Evolutionary conservation across 1,140 invertebrate species (phyloP).

Genomic region (Bombus sylvicola): DNA sequence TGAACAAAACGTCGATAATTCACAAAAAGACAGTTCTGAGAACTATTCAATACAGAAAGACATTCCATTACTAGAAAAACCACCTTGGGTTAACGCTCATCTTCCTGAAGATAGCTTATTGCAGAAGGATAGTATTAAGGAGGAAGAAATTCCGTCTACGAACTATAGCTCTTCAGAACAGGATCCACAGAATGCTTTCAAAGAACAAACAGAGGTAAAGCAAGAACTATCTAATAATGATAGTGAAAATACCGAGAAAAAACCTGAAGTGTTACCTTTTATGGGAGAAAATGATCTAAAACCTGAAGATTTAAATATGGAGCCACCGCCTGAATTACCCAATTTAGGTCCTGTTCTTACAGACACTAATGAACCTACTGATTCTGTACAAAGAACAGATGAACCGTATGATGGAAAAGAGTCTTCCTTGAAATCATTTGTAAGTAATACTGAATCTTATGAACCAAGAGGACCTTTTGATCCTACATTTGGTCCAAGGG

Average conservation of each 20-base stretch:
- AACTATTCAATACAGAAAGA: constrained; percentile 16
- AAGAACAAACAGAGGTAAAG: constrained; percentile 27
- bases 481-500: constrained; percentile 65
- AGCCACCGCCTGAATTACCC: constrained; percentile 79
- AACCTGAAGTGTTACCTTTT: constrained; percentile 75
- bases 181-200: constrained; percentile 6
- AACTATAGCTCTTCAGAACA: constrained; percentile 27
- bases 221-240: constrained; percentile 25
- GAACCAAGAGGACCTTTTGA: constrained; percentile 41
- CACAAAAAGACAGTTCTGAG: constrained; percentile 21
- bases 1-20: constrained; percentile 28
- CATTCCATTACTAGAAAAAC: constrained; percentile 63
- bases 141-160: constrained; percentile 6
- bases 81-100: constrained; percentile 69
- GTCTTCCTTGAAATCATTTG: constrained; percentile 20
- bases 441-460: constrained; percentile 33
- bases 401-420: constrained; percentile 35
- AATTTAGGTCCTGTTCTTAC: constrained; percentile 71
- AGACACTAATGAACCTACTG: constrained; percentile 3
- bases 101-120: constrained; percentile 51
- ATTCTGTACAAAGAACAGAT: background rate
- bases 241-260: constrained; percentile 35
- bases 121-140: constrained; percentile 35
- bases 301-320: constrained; percentile 79
- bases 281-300: constrained; percentile 79